Base-by-base conservation (phyloP, 2,113 vertebrate species). In the Tachysurus fulvidraco region DNA sequence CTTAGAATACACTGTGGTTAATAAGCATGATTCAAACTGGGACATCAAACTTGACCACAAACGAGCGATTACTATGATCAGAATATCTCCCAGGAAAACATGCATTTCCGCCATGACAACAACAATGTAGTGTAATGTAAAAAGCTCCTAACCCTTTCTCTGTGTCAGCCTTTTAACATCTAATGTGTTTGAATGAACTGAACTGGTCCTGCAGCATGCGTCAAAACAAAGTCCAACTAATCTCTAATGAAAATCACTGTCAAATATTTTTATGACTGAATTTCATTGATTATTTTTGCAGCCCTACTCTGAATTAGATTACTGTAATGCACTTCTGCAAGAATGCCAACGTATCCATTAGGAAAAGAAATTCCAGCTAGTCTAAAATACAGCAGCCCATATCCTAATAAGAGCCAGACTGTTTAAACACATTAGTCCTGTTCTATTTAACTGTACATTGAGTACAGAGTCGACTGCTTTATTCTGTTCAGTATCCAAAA, bases 331-430 rank as follows among this genome's bases (percentile, higher is more conserved):
- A 60, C 55, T 81, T 81, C 21, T 60, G 55, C 57, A 81, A 1
- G 55, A 60, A 80, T 80, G 54, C 78, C 78, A 80, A 41, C 10
- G 17, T 25, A 2, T 81, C 30, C 78, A 60, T 81, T 81, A 81
- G 23, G 78, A 44, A 44, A 44, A 41, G 78, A 44, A 44, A 44
- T 81, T 44, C 36, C 28, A 25, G 8, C 21, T 12, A 57, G 77
- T 36, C 77, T 57, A 57, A 30, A 57, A 21, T 36, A 76, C 44
- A 76, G 50, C 17, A 79, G 52, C 9, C 50, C 50, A 55, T 8
- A 19, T 59, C 55, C 54, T 28, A 10, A 59, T 80, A 36, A 36
- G 17, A 36, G 54, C 54, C 12, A 41, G 78, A 80, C 57, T 12
- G 54, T 41, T 80, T 41, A 41, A 80, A 23, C 28, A 5, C 28